Conservation (phyloP, 2,797 vertebrate genomes). For the Danio aesculapii region DNA sequence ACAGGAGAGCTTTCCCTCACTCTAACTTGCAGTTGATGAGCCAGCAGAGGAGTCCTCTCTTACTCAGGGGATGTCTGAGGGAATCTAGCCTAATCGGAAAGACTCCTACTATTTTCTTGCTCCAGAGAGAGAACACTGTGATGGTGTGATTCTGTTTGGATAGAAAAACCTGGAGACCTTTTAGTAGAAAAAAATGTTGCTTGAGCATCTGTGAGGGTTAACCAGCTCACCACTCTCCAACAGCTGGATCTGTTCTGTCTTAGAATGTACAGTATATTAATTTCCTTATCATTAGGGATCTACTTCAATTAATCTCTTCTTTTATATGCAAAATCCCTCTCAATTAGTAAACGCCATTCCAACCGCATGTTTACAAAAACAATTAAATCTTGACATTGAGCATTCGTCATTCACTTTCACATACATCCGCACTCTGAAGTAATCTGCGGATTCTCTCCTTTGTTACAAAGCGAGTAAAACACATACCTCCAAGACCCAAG, state of each 20-base stretch:
- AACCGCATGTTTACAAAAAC: not conserved
- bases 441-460: slow-evolving; percentile 26
- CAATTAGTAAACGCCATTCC: not conserved
- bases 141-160: not conserved
- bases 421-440: slow-evolving; percentile 23
- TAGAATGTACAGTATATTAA: slow-evolving; percentile 16
- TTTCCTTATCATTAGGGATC: slow-evolving; percentile 30
- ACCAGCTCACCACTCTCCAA: slow-evolving; percentile 44
- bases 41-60: slow-evolving; percentile 72
- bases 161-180: not conserved
- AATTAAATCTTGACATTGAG: not conserved
- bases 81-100: not conserved
- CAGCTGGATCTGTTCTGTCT: slow-evolving; percentile 13
- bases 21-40: slow-evolving; percentile 81
- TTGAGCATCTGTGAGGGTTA: not conserved
- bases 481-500: slow-evolving; percentile 34
- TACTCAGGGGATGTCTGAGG: slow-evolving; percentile 56
- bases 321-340: slow-evolving; percentile 1
- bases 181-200: not conserved
- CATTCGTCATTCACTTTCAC: slow-evolving; percentile 19
- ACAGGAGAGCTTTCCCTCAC: slow-evolving; percentile 53
- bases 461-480: slow-evolving; percentile 28
- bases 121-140: not conserved
- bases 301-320: slow-evolving; percentile 9
- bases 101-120: not conserved